A percentile compares a stretch with the other conserved stretches of the same genome.
Evolutionary conservation across 2,113 vertebrate species (phyloP).

Genomic region (Hemiprocne comata): DNA sequence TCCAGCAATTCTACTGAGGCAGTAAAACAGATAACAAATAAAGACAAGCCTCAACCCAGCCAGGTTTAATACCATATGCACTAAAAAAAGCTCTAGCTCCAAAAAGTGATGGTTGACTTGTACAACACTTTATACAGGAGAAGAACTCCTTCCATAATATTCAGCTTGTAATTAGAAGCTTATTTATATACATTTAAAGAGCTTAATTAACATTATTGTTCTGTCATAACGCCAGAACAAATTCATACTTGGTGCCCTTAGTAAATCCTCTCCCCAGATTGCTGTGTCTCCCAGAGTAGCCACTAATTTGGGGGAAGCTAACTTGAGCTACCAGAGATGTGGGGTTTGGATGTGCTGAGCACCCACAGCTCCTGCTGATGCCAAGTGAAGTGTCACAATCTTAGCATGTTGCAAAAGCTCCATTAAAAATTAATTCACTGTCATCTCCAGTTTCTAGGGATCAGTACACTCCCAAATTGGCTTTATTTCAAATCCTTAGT

Average conservation of each 20-base stretch:
- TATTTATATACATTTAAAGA: neutral
- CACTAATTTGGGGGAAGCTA: neutral
- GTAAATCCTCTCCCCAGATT: neutral
- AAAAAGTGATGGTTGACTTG: rapidly evolving
- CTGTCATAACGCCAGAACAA: neutral
- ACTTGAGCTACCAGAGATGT: neutral
- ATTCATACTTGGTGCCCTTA: neutral
- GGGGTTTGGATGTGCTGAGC: neutral
- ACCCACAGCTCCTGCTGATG: neutral
- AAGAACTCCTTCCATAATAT: neutral
- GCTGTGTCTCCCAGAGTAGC: neutral
- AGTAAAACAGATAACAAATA: neutral
- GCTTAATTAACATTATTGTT: neutral
- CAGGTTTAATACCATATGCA: neutral
- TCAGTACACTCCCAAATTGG: neutral
- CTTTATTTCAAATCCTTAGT: neutral
- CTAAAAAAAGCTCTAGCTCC: neutral
- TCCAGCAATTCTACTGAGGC: neutral
- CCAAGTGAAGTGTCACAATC: neutral
- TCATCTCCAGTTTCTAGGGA: neutral
- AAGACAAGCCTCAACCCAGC: neutral
- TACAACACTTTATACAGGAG: neutral
- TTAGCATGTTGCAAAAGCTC: neutral
- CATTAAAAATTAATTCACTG: conserved; percentile 7
- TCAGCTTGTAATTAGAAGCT: neutral